Base-by-base conservation (phyloP, 2,797 vertebrate genomes). In the Hippocampus kuda region DNA sequence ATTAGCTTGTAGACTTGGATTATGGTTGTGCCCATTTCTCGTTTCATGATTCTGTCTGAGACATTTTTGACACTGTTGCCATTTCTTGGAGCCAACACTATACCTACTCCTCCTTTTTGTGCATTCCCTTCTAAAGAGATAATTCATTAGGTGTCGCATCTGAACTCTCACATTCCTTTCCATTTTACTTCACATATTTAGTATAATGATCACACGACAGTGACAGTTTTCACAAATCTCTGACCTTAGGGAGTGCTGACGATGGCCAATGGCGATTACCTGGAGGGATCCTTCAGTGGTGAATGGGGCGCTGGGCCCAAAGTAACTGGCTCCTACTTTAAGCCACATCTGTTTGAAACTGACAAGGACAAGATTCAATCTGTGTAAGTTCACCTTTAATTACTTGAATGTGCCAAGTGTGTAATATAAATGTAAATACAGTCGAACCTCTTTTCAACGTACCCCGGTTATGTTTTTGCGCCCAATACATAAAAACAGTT, bases 271-370 rank as follows among this genome's bases (percentile, higher is more conserved):
- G 92, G 94, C 27, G 96, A 99, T 80, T 97, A 93, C 81, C 94
- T 98, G 76, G 97, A 98, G 85, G 97, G 96, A 61, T 90, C 91
- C 74, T 97, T 99, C 84, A 91, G 74, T 71, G 97, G 97, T 20
- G 94, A 96, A 72, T 99, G 97, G 97, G 96, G 97, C 79, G 92
- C 94, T 27, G 94, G 94, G 24, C 93, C 98, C 82, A 98, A 98
- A 88, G 92, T 99, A 75, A 90, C 91, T 0, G 97, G 96, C 70
- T 95, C 93, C 53, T 99, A 97, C 89, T 93, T 93, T 80, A 99
- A 98, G 79, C 94, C 96, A 16, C 94, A 91, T 68, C 83, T 98
- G 13, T 97, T 94, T 18, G 93, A 98, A 70, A 84, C 82, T 0
- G 94, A 96, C 74, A 95, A 94, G 85, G 94, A 98, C 63, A 95